A percentile compares a stretch with the other conserved stretches of the same genome.
Evolutionary conservation across 1,140 invertebrate genomes (phyloP).

Genomic region (Hyposmocoma kahamanoa): DNA sequence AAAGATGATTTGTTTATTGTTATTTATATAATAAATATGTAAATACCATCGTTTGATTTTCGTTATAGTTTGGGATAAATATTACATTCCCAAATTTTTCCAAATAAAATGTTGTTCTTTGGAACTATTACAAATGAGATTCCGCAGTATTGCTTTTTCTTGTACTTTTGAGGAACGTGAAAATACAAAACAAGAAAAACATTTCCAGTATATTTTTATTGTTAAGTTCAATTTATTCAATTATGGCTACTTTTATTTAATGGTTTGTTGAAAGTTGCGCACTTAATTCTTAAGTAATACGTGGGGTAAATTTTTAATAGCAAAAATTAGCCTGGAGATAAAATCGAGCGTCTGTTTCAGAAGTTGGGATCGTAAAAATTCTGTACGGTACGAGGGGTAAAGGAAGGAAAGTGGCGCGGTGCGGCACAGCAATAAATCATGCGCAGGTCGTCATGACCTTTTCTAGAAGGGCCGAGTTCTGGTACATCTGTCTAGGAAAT

Average conservation of each 20-base stretch:
- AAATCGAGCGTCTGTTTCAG: conserved; percentile 26
- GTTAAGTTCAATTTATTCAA: background rate
- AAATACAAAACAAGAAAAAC: background rate
- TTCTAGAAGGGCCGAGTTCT: background rate
- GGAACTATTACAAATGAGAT: background rate
- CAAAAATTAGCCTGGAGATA: conserved; percentile 21
- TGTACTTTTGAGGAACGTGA: too few relatives aligned
- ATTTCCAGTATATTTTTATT: background rate
- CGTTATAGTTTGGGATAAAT: too few relatives aligned
- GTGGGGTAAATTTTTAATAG: conserved; percentile 18
- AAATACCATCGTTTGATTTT: too few relatives aligned
- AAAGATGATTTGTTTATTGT: too few relatives aligned
- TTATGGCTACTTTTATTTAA: background rate
- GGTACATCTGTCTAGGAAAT: background rate
- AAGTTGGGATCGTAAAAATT: conserved; percentile 35
- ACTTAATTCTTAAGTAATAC: background rate
- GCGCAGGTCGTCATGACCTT: background rate
- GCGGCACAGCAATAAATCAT: conserved; percentile 15
- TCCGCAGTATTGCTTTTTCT: background rate
- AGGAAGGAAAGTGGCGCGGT: too few relatives aligned
- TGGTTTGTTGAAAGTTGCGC: background rate
- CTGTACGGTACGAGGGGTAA: conserved; percentile 19
- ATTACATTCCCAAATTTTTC: too few relatives aligned
- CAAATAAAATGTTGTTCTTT: too few relatives aligned
- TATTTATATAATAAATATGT: too few relatives aligned